Percentiles rank a stretch among this genome's conserved stretches.
Conservation (phyloP, 1,140 invertebrate species). For the Gryllus bimaculatus region DNA sequence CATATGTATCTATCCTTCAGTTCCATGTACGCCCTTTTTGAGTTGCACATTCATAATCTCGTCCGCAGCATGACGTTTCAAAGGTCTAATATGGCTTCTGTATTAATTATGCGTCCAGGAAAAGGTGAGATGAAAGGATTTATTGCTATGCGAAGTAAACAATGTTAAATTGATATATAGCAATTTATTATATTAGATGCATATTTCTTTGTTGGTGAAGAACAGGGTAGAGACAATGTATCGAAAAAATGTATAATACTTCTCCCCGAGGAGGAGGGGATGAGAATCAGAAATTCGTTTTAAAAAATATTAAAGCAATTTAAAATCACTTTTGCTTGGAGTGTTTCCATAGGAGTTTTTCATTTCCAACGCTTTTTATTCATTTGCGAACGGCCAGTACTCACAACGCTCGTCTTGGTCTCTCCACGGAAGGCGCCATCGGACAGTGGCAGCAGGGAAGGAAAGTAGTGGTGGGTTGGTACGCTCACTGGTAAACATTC, state of each 20-base stretch:
- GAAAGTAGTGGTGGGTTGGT: neutral
- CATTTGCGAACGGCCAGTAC: neutral
- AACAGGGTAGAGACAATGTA: neutral
- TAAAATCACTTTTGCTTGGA: neutral
- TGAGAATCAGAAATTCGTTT: neutral
- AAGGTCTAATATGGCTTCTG: neutral
- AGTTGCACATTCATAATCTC: neutral
- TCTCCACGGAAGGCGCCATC: neutral
- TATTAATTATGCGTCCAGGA: neutral
- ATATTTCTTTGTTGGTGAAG: neutral
- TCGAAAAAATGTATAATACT: neutral
- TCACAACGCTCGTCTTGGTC: neutral
- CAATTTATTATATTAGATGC: neutral
- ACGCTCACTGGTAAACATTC: neutral
- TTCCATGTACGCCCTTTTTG: neutral
- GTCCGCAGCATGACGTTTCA: neutral
- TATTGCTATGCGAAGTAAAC: neutral
- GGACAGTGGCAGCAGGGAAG: neutral
- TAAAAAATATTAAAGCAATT: slow-evolving; percentile 2
- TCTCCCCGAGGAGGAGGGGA: neutral
- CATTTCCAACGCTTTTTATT: slow-evolving; percentile 5
- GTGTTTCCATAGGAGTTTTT: neutral
- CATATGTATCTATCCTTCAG: neutral
- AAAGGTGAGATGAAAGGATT: neutral
- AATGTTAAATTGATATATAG: neutral